Conservation (phyloP, 2,888 invertebrate genomes). For the Altica lythri region DNA sequence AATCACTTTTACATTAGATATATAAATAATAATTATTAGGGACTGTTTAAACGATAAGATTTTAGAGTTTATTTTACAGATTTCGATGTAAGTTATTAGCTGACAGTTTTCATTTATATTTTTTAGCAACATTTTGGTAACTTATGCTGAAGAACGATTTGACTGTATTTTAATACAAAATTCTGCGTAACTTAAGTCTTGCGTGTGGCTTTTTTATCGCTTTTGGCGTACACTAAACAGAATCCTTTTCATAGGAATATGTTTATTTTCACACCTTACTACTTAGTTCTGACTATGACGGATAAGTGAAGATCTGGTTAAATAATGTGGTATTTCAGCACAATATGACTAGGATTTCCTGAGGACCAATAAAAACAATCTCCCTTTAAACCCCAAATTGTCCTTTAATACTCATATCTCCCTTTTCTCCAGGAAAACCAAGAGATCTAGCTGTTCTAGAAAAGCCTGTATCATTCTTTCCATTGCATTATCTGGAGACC, state of each 20-base stretch:
- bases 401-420: slow-evolving; percentile 71
- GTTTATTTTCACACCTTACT: slow-evolving; percentile 58
- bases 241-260: slow-evolving; percentile 59
- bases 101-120: too few species aligned
- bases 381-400: slow-evolving; percentile 71
- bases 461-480: slow-evolving; percentile 62
- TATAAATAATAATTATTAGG: too few species aligned
- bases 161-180: too few species aligned
- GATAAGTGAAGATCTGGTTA: too few species aligned
- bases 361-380: slow-evolving; percentile 66
- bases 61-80: too few species aligned
- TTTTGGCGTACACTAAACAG: slow-evolving; percentile 70
- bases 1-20: slow-evolving; percentile 79
- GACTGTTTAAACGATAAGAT: too few species aligned
- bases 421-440: slow-evolving; percentile 63
- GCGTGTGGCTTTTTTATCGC: slow-evolving; percentile 73
- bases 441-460: slow-evolving; percentile 65
- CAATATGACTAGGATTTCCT: slow-evolving; percentile 70
- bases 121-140: too few species aligned
- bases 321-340: slow-evolving; percentile 62
- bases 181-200: too few species aligned
- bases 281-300: too few species aligned
- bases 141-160: too few species aligned
- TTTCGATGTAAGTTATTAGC: too few species aligned
- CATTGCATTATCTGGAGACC: slow-evolving; percentile 64